Conservation (phyloP, 2,797 vertebrate species). For the Lates japonicus region DNA sequence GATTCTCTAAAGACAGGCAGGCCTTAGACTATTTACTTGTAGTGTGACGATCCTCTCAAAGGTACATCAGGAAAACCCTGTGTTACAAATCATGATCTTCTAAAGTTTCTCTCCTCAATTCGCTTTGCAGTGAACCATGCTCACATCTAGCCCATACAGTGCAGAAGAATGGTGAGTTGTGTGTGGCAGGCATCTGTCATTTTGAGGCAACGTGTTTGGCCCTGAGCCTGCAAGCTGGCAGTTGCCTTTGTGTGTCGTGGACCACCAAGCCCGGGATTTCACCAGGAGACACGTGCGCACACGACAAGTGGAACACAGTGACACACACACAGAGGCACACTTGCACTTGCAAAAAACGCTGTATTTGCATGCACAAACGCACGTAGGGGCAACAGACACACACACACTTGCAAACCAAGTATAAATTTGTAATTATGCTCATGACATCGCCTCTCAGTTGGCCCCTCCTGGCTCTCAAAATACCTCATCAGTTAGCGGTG, state of each 20-base stretch:
- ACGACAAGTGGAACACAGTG: constrained; percentile 57
- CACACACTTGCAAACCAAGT: constrained; percentile 38
- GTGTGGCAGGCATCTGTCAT: constrained; percentile 71
- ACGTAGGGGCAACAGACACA: constrained; percentile 16
- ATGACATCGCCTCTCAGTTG: constrained; percentile 59
- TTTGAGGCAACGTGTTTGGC: constrained; percentile 66
- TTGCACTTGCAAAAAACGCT: constrained; percentile 45
- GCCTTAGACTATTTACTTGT: constrained; percentile 28
- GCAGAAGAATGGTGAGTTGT: constrained; percentile 46
- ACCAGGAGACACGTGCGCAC: constrained; percentile 58
- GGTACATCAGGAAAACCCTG: constrained; percentile 25
- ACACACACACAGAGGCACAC: constrained; percentile 10
- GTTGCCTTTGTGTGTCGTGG: constrained; percentile 75
- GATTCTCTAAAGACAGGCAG: constrained; percentile 27
- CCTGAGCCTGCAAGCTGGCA: constrained; percentile 68
- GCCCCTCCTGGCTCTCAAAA: constrained; percentile 42
- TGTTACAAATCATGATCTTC: constrained; percentile 41
- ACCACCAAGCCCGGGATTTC: constrained; percentile 75
- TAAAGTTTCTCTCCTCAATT: constrained; percentile 28
- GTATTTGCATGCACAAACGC: constrained; percentile 26
- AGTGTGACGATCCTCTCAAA: constrained; percentile 10
- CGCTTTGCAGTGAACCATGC: constrained; percentile 42
- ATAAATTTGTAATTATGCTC: constrained; percentile 74
- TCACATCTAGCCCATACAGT: constrained; percentile 48
- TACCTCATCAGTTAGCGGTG: constrained; percentile 37